Base-by-base conservation (phyloP, 1,140 invertebrate species). In the Xylocopa sonorina region DNA sequence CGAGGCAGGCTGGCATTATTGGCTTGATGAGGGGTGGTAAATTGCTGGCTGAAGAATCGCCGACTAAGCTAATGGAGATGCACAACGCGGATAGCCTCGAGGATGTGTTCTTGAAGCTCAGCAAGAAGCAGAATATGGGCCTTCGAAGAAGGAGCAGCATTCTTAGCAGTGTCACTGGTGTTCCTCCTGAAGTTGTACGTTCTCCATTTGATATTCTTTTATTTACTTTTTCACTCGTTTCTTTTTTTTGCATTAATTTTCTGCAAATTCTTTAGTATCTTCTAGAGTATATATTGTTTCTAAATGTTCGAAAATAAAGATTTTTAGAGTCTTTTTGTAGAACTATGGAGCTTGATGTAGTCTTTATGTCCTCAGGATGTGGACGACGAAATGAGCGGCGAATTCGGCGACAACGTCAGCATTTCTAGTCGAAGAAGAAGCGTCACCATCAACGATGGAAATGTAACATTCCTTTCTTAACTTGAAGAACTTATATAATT, bases 51-150 rank as follows among this genome's bases (percentile, higher is more conserved):
- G 98, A 99, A 92, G 96, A 98, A 89, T 96, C 97, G 3, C 98
- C 98, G 0, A 94, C 94, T 9, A 95, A 94, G 72, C 92, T 99
- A 2, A 95, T 99, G 77, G 93, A 95, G 21, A 95, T 96, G 82
- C 97, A 98, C 88, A 94, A 95, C 34, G 94, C 96, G 4, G 95
- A 97, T 66, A 97, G 96, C 34, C 91, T 99, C 16, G 98, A 99
- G 92, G 97, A 97, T 68, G 98, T 99, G 0, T 99, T 99, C 90
- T 92, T 99, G 0, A 98, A 98, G 90, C 94, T 99, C 0, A 97
- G 98, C 50, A 95, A 96, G 0, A 89, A 96, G 55, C 96, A 97
- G 91, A 97, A 97, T 89, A 94, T 95, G 93, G 96, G 96, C 41
- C 96, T 97, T 83, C 91, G 96, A 51, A 93, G 97, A 6, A 92